Evolutionary conservation across 2,797 vertebrate genomes (phyloP).

Genomic region (Enoplosus armatus): DNA sequence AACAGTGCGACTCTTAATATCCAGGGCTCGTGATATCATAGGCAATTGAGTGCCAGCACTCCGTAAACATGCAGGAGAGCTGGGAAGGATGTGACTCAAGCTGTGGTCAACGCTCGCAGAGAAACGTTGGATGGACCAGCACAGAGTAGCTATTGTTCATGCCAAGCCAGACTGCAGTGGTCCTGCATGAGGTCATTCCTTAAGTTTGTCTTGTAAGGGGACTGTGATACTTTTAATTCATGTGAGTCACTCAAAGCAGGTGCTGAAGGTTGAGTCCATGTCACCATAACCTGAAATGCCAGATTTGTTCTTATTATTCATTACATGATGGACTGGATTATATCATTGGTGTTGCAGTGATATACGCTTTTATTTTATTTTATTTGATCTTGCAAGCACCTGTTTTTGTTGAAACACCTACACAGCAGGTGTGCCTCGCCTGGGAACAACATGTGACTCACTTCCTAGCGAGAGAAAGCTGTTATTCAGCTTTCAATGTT

Average conservation of each 20-base stretch:
- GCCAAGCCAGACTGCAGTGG: slow-evolving; percentile 58
- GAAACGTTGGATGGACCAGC: slow-evolving; percentile 54
- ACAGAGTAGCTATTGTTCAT: slow-evolving; percentile 80
- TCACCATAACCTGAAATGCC: slow-evolving; percentile 13
- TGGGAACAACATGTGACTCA: slow-evolving; percentile 27
- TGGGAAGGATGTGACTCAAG: slow-evolving; percentile 84
- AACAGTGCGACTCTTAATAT: slow-evolving; percentile 66
- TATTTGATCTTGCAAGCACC: not conserved
- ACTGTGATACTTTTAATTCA: slow-evolving; percentile 46
- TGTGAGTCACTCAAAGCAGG: slow-evolving; percentile 61
- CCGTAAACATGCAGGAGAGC: slow-evolving; percentile 76
- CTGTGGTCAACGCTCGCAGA: slow-evolving; percentile 70
- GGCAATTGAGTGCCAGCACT: slow-evolving; percentile 66
- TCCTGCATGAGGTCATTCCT: slow-evolving; percentile 74
- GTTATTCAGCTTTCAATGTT: not conserved
- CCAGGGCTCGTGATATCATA: slow-evolving; percentile 72
- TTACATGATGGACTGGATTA: not conserved
- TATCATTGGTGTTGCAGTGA: not conserved
- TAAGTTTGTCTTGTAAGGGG: slow-evolving; percentile 55
- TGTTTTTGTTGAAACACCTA: slow-evolving; percentile 33
- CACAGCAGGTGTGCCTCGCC: slow-evolving; percentile 25
- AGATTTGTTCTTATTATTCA: slow-evolving; percentile 9
- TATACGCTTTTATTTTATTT: not conserved
- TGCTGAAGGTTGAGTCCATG: slow-evolving; percentile 25
- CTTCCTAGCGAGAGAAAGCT: slow-evolving; percentile 2